phyloP scores from a whole-genome alignment of 2,797 vertebrate species.

The Takifugu ocellatus region DNA sequence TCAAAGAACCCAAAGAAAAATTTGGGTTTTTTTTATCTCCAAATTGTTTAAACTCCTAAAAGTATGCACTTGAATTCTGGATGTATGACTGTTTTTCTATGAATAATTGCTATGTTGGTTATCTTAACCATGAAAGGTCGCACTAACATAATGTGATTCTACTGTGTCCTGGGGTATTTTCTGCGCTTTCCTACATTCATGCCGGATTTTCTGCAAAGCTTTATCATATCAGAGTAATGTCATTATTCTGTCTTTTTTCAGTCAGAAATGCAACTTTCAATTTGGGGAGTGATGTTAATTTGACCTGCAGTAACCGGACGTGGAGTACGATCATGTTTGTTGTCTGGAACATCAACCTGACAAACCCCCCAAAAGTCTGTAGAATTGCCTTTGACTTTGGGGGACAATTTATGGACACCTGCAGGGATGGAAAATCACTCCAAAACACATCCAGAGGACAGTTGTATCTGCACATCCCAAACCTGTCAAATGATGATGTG shows the following conservation, averaged over 20 bases:
- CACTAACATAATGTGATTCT: no score
- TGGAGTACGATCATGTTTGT: conserved; percentile 46
- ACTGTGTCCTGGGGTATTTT: no score
- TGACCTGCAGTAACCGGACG: conserved; percentile 50
- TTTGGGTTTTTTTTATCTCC: no score
- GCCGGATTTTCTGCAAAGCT: not conserved
- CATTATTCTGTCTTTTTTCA: conserved; percentile 21
- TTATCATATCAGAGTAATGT: not conserved
- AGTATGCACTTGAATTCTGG: no score
- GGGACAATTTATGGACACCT: not conserved
- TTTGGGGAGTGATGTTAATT: conserved; percentile 24
- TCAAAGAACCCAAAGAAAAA: no score
- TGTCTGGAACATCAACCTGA: conserved; percentile 51
- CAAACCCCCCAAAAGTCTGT: conserved; percentile 10
- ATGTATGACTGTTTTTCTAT: no score
- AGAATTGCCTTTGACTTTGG: fast-evolving
- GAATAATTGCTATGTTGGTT: no score
- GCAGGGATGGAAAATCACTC: conserved; percentile 54
- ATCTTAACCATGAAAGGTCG: no score
- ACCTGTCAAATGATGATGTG: conserved; percentile 54
- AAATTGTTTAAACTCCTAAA: no score
- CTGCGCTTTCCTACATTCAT: no score
- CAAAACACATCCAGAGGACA: conserved; percentile 18
- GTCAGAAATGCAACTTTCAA: conserved; percentile 32
- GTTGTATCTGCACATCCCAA: conserved; percentile 62